These are phyloP conservation scores for Berghia stephanieae DNA, from an alignment of 1,140 invertebrate genomes.

Conservation along the genomic window DNA sequence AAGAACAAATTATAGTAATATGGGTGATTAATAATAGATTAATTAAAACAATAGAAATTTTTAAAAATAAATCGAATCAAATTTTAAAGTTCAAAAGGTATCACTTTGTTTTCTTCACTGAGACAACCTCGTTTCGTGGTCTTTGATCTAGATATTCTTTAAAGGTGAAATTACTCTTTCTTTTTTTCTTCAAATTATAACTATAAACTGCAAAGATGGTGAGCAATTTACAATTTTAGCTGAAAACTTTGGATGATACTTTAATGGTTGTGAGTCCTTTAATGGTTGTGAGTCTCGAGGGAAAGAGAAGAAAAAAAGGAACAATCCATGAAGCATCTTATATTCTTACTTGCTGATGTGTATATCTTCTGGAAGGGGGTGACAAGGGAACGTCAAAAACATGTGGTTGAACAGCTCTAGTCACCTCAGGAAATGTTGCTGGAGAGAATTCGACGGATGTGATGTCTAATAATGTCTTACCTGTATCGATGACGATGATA, in stretches of 20 bases:
- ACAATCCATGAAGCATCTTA: background rate
- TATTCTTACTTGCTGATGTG: background rate
- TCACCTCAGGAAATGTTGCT: background rate
- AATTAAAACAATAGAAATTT: background rate
- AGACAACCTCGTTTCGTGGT: background rate
- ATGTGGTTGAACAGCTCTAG: background rate
- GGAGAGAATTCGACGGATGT: slow-evolving; percentile 16
- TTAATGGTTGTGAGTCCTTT: too few relatives aligned
- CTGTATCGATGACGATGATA: too few relatives aligned
- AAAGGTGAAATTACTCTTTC: background rate
- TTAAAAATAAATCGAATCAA: background rate
- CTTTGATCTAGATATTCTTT: background rate
- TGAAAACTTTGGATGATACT: too few relatives aligned
- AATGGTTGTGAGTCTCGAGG: background rate
- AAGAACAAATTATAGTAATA: background rate
- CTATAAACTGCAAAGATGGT: background rate
- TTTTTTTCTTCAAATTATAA: background rate
- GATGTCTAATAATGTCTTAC: too few relatives aligned
- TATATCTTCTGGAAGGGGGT: background rate
- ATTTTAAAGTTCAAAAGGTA: background rate
- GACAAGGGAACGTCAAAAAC: background rate
- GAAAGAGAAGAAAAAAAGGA: background rate
- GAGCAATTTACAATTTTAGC: background rate
- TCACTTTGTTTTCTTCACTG: background rate
- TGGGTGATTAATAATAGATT: background rate